A percentile compares a stretch with the other conserved stretches of the same genome.
phyloP scores from a whole-genome alignment of 2,888 invertebrate species.

The Timema podura region DNA sequence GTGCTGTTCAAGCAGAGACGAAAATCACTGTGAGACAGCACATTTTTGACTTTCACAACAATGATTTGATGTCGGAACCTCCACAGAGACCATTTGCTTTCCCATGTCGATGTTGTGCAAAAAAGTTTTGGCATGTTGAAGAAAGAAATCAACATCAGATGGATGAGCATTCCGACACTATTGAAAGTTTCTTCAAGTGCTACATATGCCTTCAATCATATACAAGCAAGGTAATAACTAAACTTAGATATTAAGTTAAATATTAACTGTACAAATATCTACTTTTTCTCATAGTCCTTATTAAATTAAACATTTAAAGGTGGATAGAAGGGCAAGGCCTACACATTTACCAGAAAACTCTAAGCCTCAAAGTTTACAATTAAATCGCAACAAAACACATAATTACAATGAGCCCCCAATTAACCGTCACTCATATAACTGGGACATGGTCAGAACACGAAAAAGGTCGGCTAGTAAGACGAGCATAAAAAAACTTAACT shows the following conservation, averaged over 20 bases:
- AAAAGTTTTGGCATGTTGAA: conserved; percentile 51
- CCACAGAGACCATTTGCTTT: conserved; percentile 50
- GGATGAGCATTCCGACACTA: conserved; percentile 25
- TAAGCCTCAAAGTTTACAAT: no score
- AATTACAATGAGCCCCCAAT: background rate
- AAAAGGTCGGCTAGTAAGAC: no score
- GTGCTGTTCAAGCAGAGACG: conserved; percentile 39
- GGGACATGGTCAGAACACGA: background rate
- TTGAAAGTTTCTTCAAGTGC: conserved; percentile 29
- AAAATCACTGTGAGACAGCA: conserved; percentile 44
- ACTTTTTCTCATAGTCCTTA: no score
- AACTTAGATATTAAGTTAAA: background rate
- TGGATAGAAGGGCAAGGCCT: no score
- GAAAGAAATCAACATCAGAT: conserved; percentile 47
- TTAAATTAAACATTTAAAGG: no score
- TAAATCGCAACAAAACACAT: no score
- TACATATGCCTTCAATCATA: conserved; percentile 27
- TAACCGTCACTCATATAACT: background rate
- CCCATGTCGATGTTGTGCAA: conserved; percentile 50
- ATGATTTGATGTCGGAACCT: conserved; percentile 37
- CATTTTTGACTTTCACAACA: conserved; percentile 29
- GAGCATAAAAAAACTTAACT: no score
- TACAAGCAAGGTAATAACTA: conserved; percentile 28
- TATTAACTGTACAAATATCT: background rate
- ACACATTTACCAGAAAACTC: no score